These are phyloP conservation scores for Riparia riparia DNA, from an alignment of 2,113 vertebrate species.

Conservation along the genomic window DNA sequence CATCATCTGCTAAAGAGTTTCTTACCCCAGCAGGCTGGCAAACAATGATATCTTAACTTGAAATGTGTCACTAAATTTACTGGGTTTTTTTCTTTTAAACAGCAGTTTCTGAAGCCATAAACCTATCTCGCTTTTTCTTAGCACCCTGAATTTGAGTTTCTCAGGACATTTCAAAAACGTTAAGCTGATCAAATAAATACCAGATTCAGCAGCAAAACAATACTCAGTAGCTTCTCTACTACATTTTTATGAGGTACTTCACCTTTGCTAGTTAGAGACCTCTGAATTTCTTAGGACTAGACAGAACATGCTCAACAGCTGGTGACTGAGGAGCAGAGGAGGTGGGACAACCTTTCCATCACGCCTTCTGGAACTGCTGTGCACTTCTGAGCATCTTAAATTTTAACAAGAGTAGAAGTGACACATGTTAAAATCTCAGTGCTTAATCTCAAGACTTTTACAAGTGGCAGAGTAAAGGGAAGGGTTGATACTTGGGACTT, in stretches of 20 bases:
- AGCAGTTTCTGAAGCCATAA: constrained; percentile 24
- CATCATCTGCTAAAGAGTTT: constrained; percentile 8
- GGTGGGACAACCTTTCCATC: background rate
- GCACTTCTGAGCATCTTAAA: background rate
- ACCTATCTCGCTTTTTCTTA: background rate
- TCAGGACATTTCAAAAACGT: background rate
- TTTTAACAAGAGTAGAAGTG: background rate
- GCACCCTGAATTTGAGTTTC: background rate
- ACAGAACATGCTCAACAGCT: background rate
- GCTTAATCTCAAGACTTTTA: background rate
- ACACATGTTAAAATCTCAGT: background rate
- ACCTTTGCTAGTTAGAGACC: background rate
- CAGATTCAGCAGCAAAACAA: background rate
- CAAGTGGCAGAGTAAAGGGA: background rate
- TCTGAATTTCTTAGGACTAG: background rate
- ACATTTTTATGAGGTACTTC: background rate
- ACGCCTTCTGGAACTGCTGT: background rate
- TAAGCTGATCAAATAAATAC: background rate
- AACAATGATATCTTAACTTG: background rate
- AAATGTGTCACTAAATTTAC: constrained; percentile 9
- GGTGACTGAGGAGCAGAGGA: accelerated
- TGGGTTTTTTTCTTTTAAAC: background rate
- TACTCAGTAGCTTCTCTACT: background rate
- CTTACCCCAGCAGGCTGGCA: background rate
- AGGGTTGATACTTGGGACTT: background rate